phyloP scores from a whole-genome alignment of 37 sponge, comb jelly and placozoan genomes.

The Tethya wilhelma region DNA sequence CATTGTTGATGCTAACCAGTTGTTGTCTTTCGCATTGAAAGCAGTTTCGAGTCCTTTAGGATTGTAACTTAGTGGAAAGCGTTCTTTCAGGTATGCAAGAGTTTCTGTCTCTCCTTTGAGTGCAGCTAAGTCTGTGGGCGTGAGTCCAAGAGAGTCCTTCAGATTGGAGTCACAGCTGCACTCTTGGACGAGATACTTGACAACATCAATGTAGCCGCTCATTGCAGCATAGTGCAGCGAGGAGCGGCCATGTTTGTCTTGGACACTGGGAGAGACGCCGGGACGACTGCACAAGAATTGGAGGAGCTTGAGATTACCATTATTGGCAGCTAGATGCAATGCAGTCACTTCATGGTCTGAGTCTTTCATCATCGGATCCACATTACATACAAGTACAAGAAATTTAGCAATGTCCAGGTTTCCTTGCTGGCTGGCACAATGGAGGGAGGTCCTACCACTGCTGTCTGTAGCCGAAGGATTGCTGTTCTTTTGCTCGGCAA shows the following conservation, averaged over 20 bases:
- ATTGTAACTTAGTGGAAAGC: not conserved
- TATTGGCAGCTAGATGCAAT: slow-evolving; percentile 50
- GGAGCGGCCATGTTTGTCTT: slow-evolving; percentile 6
- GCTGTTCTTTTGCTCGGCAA: slow-evolving; percentile 30
- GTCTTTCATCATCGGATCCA: slow-evolving; percentile 15
- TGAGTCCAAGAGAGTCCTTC: slow-evolving; percentile 34
- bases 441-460: slow-evolving; percentile 56
- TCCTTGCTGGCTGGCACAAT: slow-evolving; percentile 75
- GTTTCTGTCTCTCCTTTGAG: slow-evolving; percentile 43
- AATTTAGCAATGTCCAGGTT: slow-evolving; percentile 57
- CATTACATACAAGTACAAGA: slow-evolving; percentile 24
- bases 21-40: not conserved
- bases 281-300: slow-evolving; percentile 37
- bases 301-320: slow-evolving; percentile 30
- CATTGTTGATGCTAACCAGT: slow-evolving; percentile 8
- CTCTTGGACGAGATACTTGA: slow-evolving; percentile 41
- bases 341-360: slow-evolving; percentile 15
- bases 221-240: slow-evolving; percentile 52
- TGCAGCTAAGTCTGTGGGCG: slow-evolving; percentile 65
- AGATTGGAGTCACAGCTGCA: not conserved
- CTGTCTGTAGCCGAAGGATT: slow-evolving; percentile 14
- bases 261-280: not conserved
- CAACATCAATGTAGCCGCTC: slow-evolving; percentile 59
- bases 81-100: slow-evolving; percentile 25
- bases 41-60: not conserved